These are phyloP conservation scores for Amazona vittata DNA, from an alignment of 2,113 vertebrate species.

Conservation along the genomic window DNA sequence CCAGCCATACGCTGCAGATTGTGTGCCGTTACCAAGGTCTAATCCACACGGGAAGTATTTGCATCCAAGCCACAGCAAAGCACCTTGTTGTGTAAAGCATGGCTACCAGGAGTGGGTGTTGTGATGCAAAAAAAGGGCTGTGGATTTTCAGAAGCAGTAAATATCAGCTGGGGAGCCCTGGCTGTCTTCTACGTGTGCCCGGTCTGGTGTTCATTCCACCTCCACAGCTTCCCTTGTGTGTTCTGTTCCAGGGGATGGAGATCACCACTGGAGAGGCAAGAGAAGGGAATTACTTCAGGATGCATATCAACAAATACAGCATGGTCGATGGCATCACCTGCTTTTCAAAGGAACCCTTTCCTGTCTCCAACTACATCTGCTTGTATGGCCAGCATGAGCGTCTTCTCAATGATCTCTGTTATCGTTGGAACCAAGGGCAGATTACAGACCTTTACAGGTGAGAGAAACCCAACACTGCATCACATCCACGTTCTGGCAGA, in stretches of 20 bases:
- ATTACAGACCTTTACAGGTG: constrained; percentile 91
- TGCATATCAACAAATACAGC: constrained; percentile 77
- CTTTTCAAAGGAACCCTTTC: constrained; percentile 81
- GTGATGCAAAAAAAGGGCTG: neutral
- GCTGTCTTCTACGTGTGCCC: neutral
- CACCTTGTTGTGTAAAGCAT: neutral
- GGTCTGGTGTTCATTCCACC: neutral
- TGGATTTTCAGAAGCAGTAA: neutral
- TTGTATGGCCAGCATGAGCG: constrained; percentile 88
- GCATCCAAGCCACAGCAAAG: neutral
- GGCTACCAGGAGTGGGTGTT: neutral
- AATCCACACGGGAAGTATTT: neutral
- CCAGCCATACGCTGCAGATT: neutral
- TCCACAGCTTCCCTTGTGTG: neutral
- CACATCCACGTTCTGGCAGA: neutral
- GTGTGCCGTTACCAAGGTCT: neutral
- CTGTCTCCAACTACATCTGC: constrained; percentile 84
- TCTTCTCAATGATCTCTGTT: constrained; percentile 85
- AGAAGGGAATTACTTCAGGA: constrained; percentile 86
- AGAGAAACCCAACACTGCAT: neutral
- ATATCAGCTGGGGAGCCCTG: rapidly evolving
- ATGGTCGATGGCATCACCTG: constrained; percentile 89
- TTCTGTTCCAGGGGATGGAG: constrained; percentile 75
- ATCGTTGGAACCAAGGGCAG: constrained; percentile 73
- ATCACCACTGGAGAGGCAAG: constrained; percentile 79